phyloP scores from a whole-genome alignment of 2,888 invertebrate species.

The Papilio gigon region DNA sequence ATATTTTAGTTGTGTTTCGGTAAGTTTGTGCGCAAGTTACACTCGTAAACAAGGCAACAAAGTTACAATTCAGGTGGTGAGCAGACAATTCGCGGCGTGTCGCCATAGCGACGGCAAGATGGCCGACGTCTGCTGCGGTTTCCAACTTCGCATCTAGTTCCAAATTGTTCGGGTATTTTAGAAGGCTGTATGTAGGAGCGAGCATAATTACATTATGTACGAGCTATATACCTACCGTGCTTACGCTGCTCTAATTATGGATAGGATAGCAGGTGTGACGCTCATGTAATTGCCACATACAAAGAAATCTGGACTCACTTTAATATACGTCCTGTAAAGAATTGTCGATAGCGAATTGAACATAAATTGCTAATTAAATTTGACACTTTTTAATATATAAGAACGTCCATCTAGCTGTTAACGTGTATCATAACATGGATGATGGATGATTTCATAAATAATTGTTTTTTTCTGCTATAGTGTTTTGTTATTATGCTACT shows the following conservation, averaged over 20 bases:
- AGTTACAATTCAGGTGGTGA: constrained; percentile 74
- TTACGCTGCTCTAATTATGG: constrained; percentile 74
- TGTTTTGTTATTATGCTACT: too few relatives aligned
- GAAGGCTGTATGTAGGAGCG: constrained; percentile 74
- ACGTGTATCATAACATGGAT: too few relatives aligned
- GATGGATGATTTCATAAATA: too few relatives aligned
- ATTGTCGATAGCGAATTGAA: too few relatives aligned
- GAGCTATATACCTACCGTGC: constrained; percentile 69
- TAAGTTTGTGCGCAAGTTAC: constrained; percentile 48
- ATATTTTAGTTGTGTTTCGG: constrained; percentile 3
- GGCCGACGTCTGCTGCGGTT: constrained; percentile 79
- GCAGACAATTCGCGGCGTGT: constrained; percentile 75
- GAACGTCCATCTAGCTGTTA: too few relatives aligned
- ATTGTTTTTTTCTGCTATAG: too few relatives aligned
- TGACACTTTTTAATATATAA: too few relatives aligned
- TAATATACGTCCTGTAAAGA: too few relatives aligned
- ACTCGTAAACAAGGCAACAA: constrained; percentile 64
- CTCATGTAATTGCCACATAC: not conserved
- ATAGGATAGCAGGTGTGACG: constrained; percentile 59
- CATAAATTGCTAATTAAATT: too few relatives aligned
- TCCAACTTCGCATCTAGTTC: constrained; percentile 79
- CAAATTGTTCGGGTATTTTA: constrained; percentile 80
- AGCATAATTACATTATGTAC: constrained; percentile 80
- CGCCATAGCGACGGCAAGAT: constrained; percentile 77
- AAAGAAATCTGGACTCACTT: not conserved